phyloP scores from a whole-genome alignment of 2,888 invertebrate genomes.

The Epiblema foenella region DNA sequence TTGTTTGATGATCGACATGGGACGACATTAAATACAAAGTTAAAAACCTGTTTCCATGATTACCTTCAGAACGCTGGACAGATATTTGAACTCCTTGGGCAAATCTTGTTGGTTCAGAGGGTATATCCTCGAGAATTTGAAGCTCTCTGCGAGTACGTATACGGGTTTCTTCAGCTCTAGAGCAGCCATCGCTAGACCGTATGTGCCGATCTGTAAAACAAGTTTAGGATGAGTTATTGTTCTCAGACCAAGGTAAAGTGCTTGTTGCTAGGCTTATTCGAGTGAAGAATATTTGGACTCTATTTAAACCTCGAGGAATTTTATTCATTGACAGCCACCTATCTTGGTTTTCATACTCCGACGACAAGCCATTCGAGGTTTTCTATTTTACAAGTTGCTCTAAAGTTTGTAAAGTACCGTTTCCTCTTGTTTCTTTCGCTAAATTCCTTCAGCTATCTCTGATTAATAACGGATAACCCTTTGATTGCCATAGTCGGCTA shows the following conservation, averaged over 20 bases:
- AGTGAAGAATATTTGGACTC: too few species aligned
- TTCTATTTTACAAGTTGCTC: too few species aligned
- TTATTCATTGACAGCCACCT: background rate
- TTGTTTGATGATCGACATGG: background rate
- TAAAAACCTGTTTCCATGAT: background rate
- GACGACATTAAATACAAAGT: background rate
- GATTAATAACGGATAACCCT: too few species aligned
- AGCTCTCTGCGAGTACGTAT: constrained; percentile 98
- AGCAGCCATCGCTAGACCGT: constrained; percentile 93
- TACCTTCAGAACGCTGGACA: constrained; percentile 76
- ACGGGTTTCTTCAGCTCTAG: constrained; percentile 96
- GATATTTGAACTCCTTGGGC: constrained; percentile 92
- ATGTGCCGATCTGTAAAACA: constrained; percentile 91
- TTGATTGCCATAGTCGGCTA: too few species aligned
- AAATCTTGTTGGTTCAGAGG: constrained; percentile 97
- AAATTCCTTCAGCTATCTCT: background rate
- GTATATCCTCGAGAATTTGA: constrained; percentile 97
- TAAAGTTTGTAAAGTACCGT: too few species aligned
- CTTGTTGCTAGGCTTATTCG: too few species aligned
- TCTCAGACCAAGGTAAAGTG: too few species aligned
- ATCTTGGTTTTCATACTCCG: too few species aligned
- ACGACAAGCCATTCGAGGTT: too few species aligned
- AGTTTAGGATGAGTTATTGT: constrained; percentile 18
- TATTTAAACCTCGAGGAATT: background rate
- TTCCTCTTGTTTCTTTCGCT: too few species aligned